Base-by-base conservation (phyloP, 1,140 invertebrate genomes). In the Heliconius eleuchia region DNA sequence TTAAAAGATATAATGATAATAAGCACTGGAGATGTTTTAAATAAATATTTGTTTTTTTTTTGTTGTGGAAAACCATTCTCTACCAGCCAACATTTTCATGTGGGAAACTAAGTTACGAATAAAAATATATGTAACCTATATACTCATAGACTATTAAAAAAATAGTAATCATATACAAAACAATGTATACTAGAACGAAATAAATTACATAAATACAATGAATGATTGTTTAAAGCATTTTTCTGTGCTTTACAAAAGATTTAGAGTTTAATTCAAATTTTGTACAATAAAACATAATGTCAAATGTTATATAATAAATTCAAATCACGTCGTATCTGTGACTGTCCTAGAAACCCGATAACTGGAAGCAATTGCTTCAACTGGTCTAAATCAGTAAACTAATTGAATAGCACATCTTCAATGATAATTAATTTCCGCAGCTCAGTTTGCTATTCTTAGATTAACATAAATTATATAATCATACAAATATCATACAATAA, bases 321-420 rank as follows among this genome's bases (percentile, higher is more conserved):
- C 27, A 66, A 66, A 66, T 66, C 60, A 66, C 60, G 27, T 23
- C 60, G 60, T 23, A 27, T 66, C n/a, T 60, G 60, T 16, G 23
- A 30, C 11, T 66, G 60, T 66, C 60, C 60, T 30, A 66, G 60
- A 66, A 66, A 30, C 60, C 60, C 23, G 60, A 66, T 66, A 66
- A 66, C 75, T 81, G 76, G 78, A 75, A 82, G 55, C 77, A 74
- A 81, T 74, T 71, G 74, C 76, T 81, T 71, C 76, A 81, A 80
- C 74, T 74, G 66, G 77, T 81, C 74, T 71, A 80, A 83, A 81
- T 81, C 77, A 78, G 57, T 84, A 74, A 79, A 82, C 80, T 83
- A 80, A 85, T 83, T 30, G 60, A 66, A 66, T 30, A 30, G 23
- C 27, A 30, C 60, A 5, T 66, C 60, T 30, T 66, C 23, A 30